phyloP scores from a whole-genome alignment of 2,888 invertebrate species.

The Macrophya alboannulata region DNA sequence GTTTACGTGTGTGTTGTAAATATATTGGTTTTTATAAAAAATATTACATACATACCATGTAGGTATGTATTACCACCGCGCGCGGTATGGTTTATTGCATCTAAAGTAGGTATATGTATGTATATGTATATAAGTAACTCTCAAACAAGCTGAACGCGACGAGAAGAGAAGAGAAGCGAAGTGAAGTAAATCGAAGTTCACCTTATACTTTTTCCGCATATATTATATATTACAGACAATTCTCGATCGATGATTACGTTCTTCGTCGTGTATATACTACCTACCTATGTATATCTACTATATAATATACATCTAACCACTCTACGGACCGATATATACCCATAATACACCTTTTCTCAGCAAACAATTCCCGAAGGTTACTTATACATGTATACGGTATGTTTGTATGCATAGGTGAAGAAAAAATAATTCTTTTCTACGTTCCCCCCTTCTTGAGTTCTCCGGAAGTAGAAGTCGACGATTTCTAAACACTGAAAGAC shows the following conservation, averaged over 20 bases:
- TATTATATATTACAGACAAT: slow-evolving; percentile 13
- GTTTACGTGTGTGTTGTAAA: slow-evolving; percentile 67
- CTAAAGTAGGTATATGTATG: background rate
- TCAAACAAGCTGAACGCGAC: background rate
- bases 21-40: slow-evolving; percentile 21
- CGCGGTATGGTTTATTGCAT: background rate
- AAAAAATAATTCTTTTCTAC: background rate
- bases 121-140: background rate
- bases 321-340: background rate
- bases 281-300: background rate
- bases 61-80: background rate
- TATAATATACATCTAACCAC: background rate
- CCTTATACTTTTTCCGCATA: background rate
- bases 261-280: background rate
- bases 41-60: too few species aligned
- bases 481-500: slow-evolving; percentile 14
- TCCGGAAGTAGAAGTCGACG: background rate
- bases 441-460: background rate
- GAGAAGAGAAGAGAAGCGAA: background rate
- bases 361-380: background rate
- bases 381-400: too few species aligned
- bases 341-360: background rate
- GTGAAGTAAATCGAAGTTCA: background rate
- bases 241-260: background rate
- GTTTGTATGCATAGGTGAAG: background rate